Percentiles rank a stretch among this genome's conserved stretches.
Evolutionary conservation across 2,888 invertebrate species (phyloP).

Genomic region (Minunthozetes semirufus): DNA sequence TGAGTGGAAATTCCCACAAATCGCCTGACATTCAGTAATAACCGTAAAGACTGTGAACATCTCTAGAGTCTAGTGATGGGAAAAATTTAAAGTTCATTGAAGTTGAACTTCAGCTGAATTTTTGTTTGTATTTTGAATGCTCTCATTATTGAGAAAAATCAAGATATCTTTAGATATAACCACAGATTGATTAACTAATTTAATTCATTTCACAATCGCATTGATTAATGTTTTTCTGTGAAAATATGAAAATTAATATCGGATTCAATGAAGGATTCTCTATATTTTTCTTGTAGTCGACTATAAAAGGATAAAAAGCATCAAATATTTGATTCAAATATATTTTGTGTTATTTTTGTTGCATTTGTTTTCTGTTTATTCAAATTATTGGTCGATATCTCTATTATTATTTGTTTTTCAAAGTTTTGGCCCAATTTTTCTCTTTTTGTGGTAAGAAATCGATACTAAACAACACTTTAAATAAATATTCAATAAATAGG

Average conservation of each 20-base stretch:
- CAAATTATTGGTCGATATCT: too few species aligned
- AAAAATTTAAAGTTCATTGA: conserved; percentile 22
- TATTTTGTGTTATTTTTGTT: not conserved
- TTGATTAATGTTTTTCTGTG: too few species aligned
- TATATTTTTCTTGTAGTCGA: too few species aligned
- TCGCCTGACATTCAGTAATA: not conserved
- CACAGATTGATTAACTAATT: too few species aligned
- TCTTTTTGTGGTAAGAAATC: not conserved
- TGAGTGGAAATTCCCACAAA: not conserved
- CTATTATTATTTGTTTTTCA: too few species aligned
- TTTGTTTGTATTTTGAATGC: not conserved
- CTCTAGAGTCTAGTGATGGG: not conserved
- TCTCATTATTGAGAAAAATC: not conserved
- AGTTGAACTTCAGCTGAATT: conserved; percentile 13
- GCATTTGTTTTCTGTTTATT: not conserved
- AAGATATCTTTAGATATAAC: too few species aligned
- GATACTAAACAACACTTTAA: not conserved
- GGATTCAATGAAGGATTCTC: too few species aligned
- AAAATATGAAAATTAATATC: too few species aligned
- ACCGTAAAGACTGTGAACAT: not conserved
- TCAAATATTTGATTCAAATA: not conserved
- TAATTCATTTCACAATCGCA: too few species aligned
- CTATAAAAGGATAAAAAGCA: too few species aligned
- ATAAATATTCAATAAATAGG: too few species aligned
- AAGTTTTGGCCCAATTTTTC: too few species aligned